Conservation (phyloP, 2,113 vertebrate species). For the Pelusios castaneus region DNA sequence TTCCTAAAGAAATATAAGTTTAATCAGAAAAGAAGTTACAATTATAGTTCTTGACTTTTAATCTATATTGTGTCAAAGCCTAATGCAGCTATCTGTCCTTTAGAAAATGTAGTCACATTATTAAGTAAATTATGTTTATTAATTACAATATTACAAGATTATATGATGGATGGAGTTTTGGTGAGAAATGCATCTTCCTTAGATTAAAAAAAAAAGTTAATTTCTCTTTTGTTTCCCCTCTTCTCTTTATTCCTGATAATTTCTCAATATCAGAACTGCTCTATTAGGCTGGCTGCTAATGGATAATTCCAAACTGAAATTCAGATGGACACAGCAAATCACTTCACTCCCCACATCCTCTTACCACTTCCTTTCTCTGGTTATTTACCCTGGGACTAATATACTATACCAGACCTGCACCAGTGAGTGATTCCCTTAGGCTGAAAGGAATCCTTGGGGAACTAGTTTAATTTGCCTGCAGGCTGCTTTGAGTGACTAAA, state of each 20-base stretch:
- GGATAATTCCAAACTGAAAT: not conserved
- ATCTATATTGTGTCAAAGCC: fast-evolving
- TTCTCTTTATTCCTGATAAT: not conserved
- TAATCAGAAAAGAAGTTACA: not conserved
- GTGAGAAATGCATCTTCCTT: not conserved
- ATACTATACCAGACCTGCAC: not conserved
- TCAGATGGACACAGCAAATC: not conserved
- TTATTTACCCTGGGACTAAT: not conserved
- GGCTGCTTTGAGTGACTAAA: not conserved
- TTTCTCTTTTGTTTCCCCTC: not conserved
- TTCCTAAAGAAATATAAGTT: not conserved
- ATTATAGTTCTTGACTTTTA: not conserved
- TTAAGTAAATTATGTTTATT: not conserved
- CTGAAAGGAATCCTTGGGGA: not conserved
- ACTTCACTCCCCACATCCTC: not conserved
- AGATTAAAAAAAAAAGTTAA: not conserved
- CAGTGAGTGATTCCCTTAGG: not conserved
- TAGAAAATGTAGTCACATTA: not conserved
- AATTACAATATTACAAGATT: not conserved
- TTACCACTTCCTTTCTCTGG: not conserved
- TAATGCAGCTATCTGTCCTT: not conserved
- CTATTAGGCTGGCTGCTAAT: not conserved
- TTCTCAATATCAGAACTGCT: not conserved
- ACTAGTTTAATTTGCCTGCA: not conserved
- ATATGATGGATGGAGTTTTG: not conserved